A percentile compares a stretch with the other conserved stretches of the same genome.
These are phyloP conservation scores for Mesodorylaimus sp. DNA, from an alignment of 2,888 invertebrate species.

Conservation along the genomic window DNA sequence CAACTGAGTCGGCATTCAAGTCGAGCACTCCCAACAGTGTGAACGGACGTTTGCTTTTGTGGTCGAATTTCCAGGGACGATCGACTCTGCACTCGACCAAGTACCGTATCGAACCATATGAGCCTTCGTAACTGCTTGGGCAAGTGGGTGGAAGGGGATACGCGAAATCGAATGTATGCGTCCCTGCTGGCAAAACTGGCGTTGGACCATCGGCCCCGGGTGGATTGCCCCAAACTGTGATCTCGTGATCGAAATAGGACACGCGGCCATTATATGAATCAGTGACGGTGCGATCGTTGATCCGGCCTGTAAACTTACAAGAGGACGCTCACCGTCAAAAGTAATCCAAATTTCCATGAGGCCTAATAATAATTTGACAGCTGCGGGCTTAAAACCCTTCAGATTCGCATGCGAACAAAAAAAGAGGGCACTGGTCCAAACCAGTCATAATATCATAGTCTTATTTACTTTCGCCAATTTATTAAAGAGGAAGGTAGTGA, in stretches of 20 bases:
- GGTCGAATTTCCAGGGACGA: constrained; percentile 4
- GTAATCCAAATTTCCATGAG: too few species aligned
- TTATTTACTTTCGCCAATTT: too few species aligned
- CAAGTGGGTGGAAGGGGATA: not conserved
- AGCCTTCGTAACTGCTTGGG: not conserved
- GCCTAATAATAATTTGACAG: too few species aligned
- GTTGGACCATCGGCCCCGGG: not conserved
- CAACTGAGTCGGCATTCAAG: not conserved
- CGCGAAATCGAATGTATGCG: not conserved
- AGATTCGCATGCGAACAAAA: too few species aligned
- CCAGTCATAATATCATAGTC: too few species aligned
- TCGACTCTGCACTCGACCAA: not conserved
- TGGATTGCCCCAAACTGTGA: not conserved
- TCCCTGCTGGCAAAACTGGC: not conserved
- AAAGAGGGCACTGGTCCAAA: too few species aligned
- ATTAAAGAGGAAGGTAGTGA: too few species aligned
- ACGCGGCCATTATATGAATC: not conserved
- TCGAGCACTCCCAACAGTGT: not conserved
- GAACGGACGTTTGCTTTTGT: not conserved
- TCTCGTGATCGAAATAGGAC: not conserved
- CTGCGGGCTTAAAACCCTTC: too few species aligned
- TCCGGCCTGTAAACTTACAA: too few species aligned
- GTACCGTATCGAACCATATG: constrained; percentile 1
- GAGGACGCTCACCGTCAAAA: too few species aligned
- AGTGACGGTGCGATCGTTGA: not conserved